Evolutionary conservation across 2,113 vertebrate species (phyloP), one percentile per base, ranked within the genome.

Genomic region (Canis aureus): DNA sequence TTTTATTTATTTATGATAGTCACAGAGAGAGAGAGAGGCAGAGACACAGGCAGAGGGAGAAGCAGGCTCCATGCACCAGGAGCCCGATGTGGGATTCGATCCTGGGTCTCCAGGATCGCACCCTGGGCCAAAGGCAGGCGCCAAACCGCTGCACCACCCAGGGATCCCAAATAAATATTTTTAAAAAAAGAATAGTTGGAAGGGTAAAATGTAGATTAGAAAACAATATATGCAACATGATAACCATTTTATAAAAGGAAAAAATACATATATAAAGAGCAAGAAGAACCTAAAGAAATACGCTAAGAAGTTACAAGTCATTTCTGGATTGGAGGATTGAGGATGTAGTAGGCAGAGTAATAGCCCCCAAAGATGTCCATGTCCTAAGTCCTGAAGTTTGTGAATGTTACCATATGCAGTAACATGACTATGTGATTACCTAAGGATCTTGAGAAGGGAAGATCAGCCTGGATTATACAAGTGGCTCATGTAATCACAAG

Each of bases 231-330:
- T 79, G 57, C 27, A 80, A 79, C 38, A 59, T 12, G 64, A 49
- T 51, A 79, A 59, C 25, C 66, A 67, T 66, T 96, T 81, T 67
- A 82, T 91, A 64, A 79, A 89, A 84, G 60, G 19, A 73, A 73
- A 90, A 73, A 12, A 32, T 3, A 76, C 19, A 57, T 4, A 59
- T 20, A 67, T 29, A 15, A 57, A 96, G 25, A 94, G 16, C 60
- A 92, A 76, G 60, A 87, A 83, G 53, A 83, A 89, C 27, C 76
- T 55, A 60, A 92, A 80, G 60, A 86, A 59, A 35, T 29, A 85
- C 0, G 4, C 49, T 38, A 16, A 89, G 8, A 66, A 66, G 17
- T 66, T 51, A 27, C 5, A 79, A 89, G 43, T 84, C 49, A 51
- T 51, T 87, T 87, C 74, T 57, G 25, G 16, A 69, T n/a, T 74